Evolutionary conservation across 2,888 invertebrate species (phyloP), one percentile per base, ranked within the genome.

Genomic region (Hirtodrosophila confusa): DNA sequence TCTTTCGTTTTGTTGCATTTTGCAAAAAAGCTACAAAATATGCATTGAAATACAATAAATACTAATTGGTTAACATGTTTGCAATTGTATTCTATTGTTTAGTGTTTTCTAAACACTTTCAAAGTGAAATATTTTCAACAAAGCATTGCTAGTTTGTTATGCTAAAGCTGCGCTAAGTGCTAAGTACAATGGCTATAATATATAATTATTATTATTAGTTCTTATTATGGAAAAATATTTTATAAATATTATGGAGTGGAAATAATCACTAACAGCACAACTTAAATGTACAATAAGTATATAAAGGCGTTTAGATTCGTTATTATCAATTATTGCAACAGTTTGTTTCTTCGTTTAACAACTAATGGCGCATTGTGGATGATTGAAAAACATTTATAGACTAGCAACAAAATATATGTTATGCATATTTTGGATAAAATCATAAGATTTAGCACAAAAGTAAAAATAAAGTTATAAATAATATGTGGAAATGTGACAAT

Each of bases 121-220:
- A 69, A 80, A 44, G 60, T 78, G 61, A 60, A 84, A 80, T 66
- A 61, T 78, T 70, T 71, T 69, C 24, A 85, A 85, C 86, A 82
- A 82, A 86, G 80, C 87, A 84, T 80, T 85, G 75, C 82, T 87
- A 85, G 50, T 69, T 80, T 61, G 45, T 67, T 71, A 17, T 82
- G 49, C 87, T 82, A 82, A 87, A 85, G 82, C 85, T 87, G 85
- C 61, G 70, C 68, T 76, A 86, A 67, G 49, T 75, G 78, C 84
- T 86, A 80, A 77, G 62, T 76, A 58, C 56, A 60, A 61, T 64
- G 64, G 36, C 36, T 40, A 48, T 41, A 29, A 39, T 51, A 44
- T 17, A 48, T 54, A 11, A 54, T 44, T 51, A 53, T 44, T 41
- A 50, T 56, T 51, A 54, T 45, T 39, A 50, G 39, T 43, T 45